A percentile compares a stretch with the other conserved stretches of the same genome.
Conservation (phyloP, 2,797 vertebrate genomes). For the Syndactyla subalaris region DNA sequence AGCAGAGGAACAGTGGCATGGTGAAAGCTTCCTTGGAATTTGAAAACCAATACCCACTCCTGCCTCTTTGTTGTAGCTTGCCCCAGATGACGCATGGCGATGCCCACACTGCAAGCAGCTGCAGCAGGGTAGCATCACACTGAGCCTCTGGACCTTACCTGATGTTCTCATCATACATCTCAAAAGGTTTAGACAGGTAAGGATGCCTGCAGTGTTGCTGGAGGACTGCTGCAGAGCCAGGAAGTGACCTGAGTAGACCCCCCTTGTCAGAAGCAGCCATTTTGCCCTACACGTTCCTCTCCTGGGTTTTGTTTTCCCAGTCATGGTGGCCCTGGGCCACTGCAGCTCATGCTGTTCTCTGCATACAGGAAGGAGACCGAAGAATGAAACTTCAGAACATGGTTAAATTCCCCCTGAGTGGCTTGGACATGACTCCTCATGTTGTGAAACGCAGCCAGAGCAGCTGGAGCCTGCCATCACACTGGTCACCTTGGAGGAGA, state of each 20-base stretch:
- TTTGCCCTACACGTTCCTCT: not conserved
- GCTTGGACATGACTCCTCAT: conserved; percentile 98
- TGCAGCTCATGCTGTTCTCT: not conserved
- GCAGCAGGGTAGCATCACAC: conserved; percentile 98
- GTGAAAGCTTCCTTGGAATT: not conserved
- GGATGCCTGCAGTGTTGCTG: not conserved
- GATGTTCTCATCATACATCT: conserved; percentile 97
- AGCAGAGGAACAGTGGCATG: not conserved
- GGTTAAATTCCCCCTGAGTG: conserved; percentile 91
- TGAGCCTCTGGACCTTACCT: conserved; percentile 97
- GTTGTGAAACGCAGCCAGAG: conserved; percentile 98
- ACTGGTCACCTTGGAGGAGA: conserved; percentile 98
- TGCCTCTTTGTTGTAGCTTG: conserved; percentile 83
- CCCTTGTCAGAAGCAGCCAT: not conserved
- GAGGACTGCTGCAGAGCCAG: not conserved
- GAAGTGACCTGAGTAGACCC: not conserved
- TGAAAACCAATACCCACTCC: not conserved
- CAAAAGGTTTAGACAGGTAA: conserved; percentile 97
- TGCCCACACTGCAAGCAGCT: conserved; percentile 99
- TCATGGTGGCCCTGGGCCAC: accelerated
- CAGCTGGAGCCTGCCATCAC: conserved; percentile 98
- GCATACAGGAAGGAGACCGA: conserved; percentile 89
- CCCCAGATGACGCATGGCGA: conserved; percentile 97
- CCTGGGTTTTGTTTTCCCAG: not conserved
- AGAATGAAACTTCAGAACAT: conserved; percentile 97